Evolutionary conservation across 2,888 invertebrate species (phyloP).

Genomic region (Leucophora obtusa): DNA sequence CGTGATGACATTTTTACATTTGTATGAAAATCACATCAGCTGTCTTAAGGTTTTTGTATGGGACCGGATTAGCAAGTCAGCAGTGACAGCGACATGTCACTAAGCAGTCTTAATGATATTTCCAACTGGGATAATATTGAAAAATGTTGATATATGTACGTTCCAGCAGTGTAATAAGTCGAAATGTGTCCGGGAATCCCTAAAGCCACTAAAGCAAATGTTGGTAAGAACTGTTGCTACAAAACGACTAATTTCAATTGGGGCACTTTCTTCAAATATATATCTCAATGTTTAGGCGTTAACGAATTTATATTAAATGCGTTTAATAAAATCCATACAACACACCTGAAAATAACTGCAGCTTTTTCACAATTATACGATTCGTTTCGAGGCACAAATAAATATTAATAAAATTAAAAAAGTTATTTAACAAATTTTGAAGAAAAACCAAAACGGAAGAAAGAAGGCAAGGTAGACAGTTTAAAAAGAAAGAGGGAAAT

Average conservation of each 20-base stretch:
- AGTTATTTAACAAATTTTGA: slow-evolving; percentile 1
- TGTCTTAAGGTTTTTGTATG: too few relatives aligned
- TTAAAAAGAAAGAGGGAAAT: slow-evolving; percentile 1
- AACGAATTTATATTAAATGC: background rate
- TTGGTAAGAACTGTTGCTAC: too few relatives aligned
- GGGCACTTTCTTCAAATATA: background rate
- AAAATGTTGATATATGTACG: too few relatives aligned
- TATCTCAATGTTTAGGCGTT: background rate
- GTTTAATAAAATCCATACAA: slow-evolving; percentile 22
- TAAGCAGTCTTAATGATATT: too few relatives aligned
- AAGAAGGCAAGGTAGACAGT: background rate
- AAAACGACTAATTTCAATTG: background rate
- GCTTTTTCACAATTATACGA: slow-evolving; percentile 28
- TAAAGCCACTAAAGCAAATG: too few relatives aligned
- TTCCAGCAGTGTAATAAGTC: too few relatives aligned
- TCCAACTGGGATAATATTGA: too few relatives aligned
- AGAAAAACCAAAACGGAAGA: background rate
- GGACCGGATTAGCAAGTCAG: too few relatives aligned
- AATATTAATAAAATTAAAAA: background rate
- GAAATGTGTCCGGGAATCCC: too few relatives aligned
- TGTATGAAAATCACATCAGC: too few relatives aligned
- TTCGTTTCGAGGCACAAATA: slow-evolving; percentile 7
- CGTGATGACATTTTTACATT: too few relatives aligned
- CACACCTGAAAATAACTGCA: slow-evolving; percentile 5
- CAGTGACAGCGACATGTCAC: too few relatives aligned